Base-by-base conservation (phyloP, 2,797 vertebrate species). In the Hypotaenidia philippensis region DNA sequence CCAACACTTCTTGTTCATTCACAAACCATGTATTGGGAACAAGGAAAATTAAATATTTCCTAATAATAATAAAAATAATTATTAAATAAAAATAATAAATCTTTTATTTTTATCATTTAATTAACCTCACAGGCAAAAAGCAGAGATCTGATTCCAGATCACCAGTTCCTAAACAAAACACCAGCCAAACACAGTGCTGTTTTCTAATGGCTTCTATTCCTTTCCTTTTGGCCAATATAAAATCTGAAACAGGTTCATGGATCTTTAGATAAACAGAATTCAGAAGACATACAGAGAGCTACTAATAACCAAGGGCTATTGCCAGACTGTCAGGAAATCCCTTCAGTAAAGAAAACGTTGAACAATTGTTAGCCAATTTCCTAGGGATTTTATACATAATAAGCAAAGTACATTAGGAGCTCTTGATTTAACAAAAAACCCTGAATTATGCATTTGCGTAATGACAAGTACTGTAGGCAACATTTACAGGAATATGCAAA, bases 401-500 rank as follows among this genome's bases (percentile, higher is more conserved):
- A 96, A 89, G 68, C 55, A 74, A 96, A 95, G 72, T 70, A 89
- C 45, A 66, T 78, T 87, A 80, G 70, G 31, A 80, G 44, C 64
- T 92, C 95, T 95, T 82, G 87, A 96, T 95, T 96, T 94, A 94
- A 91, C 91, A 91, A 92, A 95, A 91, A 64, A 0, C n/a, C 64
- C 93, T 91, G 83, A 95, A 96, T 95, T 96, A 95, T 87, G 79
- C 76, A 91, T 96, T 96, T 96, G 44, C 65, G 44, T 88, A 93
- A 93, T 93, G 85, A 95, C 79, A 90, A 94, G 76, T 87, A 88
- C 66, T 68, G 83, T 47, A 68, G 75, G 78, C 32, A 96, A 88
- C 70, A 36, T 72, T 94, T 89, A 88, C 52, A 76, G 44, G 41
- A 41, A 25, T 40, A 96, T 95, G 90, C 53, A 96, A 93, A 96